A percentile compares a stretch with the other conserved stretches of the same genome.
These are phyloP conservation scores for Furcula furcula DNA, from an alignment of 2,888 invertebrate genomes.

Conservation along the genomic window DNA sequence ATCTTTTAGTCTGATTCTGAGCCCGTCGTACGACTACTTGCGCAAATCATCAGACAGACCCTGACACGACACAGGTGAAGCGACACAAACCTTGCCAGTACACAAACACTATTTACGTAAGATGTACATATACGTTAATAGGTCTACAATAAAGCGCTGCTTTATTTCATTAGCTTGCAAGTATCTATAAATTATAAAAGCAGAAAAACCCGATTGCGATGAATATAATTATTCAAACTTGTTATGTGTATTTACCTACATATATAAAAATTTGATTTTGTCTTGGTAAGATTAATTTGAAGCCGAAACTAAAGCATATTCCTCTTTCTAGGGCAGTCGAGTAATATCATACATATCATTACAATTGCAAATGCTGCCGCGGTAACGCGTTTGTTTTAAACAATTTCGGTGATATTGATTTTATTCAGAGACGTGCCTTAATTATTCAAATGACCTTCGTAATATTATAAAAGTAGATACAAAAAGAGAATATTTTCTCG, in stretches of 20 bases:
- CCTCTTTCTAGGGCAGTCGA: too few species aligned
- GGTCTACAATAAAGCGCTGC: too few species aligned
- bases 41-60: slow-evolving; percentile 19
- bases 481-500: slow-evolving; percentile 6
- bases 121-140: too few species aligned
- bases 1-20: slow-evolving; percentile 14
- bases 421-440: slow-evolving; percentile 14
- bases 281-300: too few species aligned
- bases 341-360: too few species aligned
- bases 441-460: slow-evolving; percentile 16
- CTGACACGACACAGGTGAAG: slow-evolving; percentile 18
- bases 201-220: too few species aligned
- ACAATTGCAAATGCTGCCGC: neutral
- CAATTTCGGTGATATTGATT: slow-evolving; percentile 12
- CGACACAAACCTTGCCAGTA: slow-evolving; percentile 1
- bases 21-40: slow-evolving; percentile 13
- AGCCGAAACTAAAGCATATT: too few species aligned
- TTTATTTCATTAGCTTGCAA: too few species aligned
- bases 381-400: neutral
- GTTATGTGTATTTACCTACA: too few species aligned
- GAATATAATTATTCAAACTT: too few species aligned
- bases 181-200: too few species aligned
- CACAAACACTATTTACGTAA: slow-evolving; percentile 8
- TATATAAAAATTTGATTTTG: too few species aligned
- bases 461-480: slow-evolving; percentile 14